These are phyloP conservation scores for Nomada ferruginata DNA, from an alignment of 2,888 invertebrate genomes.

Conservation along the genomic window DNA sequence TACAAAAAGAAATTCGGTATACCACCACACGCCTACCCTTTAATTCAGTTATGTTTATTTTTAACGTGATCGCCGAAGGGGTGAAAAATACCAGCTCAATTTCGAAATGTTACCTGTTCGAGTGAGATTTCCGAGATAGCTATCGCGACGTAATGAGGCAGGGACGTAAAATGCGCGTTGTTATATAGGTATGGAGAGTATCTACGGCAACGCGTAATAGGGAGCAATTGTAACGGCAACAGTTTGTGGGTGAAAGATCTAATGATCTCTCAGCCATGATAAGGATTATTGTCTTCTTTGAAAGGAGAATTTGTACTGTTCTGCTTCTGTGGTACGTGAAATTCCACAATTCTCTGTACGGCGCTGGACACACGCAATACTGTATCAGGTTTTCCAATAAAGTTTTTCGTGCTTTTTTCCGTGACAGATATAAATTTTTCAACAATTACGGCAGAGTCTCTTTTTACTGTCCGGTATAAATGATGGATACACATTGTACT, in stretches of 20 bases:
- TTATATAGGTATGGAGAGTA: background rate
- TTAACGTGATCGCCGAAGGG: no score
- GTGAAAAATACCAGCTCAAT: no score
- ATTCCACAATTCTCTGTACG: background rate
- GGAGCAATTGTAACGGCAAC: slow-evolving; percentile 10
- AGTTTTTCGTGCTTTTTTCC: background rate
- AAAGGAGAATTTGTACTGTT: slow-evolving; percentile 7
- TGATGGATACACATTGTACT: no score
- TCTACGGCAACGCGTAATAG: slow-evolving; percentile 10
- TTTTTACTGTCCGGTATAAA: no score
- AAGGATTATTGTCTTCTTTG: slow-evolving; percentile 18
- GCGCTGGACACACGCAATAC: background rate
- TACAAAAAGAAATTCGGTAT: no score
- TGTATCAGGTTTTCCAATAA: background rate
- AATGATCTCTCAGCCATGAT: slow-evolving; percentile 20
- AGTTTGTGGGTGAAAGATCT: slow-evolving; percentile 12
- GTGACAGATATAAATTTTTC: no score
- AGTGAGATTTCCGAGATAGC: background rate
- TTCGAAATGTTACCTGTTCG: background rate
- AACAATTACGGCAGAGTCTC: no score
- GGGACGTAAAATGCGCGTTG: background rate
- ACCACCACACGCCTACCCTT: no score
- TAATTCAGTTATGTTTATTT: no score
- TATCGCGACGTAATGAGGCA: background rate
- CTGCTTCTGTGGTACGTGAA: background rate